Evolutionary conservation across 2,113 vertebrate genomes (phyloP), one percentile per base, ranked within the genome.

Genomic region (Hydrochoerus hydrochaeris): DNA sequence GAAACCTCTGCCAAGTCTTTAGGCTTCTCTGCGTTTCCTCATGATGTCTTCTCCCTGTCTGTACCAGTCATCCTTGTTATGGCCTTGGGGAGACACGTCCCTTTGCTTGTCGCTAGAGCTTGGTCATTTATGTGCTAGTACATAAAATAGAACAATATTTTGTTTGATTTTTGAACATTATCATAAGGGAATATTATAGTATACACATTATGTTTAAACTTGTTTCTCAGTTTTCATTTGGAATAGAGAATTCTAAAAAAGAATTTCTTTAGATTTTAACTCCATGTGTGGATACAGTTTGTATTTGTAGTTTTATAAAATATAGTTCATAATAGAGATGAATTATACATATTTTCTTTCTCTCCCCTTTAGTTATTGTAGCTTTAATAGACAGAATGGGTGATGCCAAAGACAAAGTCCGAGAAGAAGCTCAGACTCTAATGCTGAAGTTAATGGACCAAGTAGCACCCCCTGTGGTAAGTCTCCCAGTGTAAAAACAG

Each of bases 351-450:
- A 73, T 49, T 73, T 94, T 52, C 46, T 95, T 52, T 95, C 58
- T 35, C 10, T 8, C 0, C 8, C 58, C 54, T 85, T 10, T 96
- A 99, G 99, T 99, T 97, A 96, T 99, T 75, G 98, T 99, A 96
- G 99, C 99, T 94, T 98, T 99, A 98, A 98, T 99, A 98, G 99
- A 99, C 98, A 98, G 99, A 96, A 98, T 99, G 98, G 99, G 99
- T 88, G 99, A 99, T 97, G 98, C 98, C 85, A 99, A 99, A 99
- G 99, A 99, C 98, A 99, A 99, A 98, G 99, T 99, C 98, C 99
- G 99, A 97, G 99, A 99, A 60, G 99, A 99, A 98, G 99, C 99
- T 94, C 99, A 99, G 98, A 98, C 97, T 63, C 99, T 99, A 80
- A 99, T 99, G 95, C 89, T 99, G 95, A 99, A 99, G 97, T 97